These are phyloP conservation scores for Ormyrus rosae DNA, from an alignment of 2,888 invertebrate species.

Conservation along the genomic window DNA sequence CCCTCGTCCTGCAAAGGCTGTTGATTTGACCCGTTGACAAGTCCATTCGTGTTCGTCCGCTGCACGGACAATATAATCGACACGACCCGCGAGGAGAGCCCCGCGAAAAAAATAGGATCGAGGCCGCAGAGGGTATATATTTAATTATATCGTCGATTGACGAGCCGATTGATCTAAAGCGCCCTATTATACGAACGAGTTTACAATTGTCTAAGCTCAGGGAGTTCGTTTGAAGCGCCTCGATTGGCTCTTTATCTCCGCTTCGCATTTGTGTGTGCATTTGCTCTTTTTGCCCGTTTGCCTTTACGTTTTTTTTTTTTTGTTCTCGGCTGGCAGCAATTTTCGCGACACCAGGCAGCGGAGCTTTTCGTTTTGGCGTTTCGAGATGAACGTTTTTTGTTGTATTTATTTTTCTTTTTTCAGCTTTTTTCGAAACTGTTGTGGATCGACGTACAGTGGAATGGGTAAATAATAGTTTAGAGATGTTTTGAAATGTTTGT, in stretches of 20 bases:
- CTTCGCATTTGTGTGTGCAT: not conserved
- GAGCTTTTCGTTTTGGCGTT: no score
- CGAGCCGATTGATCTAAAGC: not conserved
- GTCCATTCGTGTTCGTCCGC: not conserved
- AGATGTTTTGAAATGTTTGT: no score
- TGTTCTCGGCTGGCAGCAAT: not conserved
- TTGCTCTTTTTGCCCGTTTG: not conserved
- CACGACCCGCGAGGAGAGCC: no score
- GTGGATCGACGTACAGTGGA: no score
- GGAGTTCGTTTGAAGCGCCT: constrained; percentile 12
- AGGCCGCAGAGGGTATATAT: constrained; percentile 3
- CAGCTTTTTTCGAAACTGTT: no score
- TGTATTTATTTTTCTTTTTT: no score
- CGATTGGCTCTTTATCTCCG: not conserved
- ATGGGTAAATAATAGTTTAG: no score
- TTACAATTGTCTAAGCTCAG: constrained; percentile 5
- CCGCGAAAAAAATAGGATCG: not conserved
- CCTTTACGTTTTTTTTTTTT: not conserved
- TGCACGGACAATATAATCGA: not conserved
- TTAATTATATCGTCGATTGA: constrained; percentile 41
- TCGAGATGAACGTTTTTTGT: no score
- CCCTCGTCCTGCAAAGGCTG: not conserved
- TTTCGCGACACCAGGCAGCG: no score
- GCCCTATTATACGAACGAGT: not conserved
- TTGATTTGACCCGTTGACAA: constrained; percentile 39